These are phyloP conservation scores for Galeruca laticollis DNA, from an alignment of 2,888 invertebrate genomes.

Conservation along the genomic window DNA sequence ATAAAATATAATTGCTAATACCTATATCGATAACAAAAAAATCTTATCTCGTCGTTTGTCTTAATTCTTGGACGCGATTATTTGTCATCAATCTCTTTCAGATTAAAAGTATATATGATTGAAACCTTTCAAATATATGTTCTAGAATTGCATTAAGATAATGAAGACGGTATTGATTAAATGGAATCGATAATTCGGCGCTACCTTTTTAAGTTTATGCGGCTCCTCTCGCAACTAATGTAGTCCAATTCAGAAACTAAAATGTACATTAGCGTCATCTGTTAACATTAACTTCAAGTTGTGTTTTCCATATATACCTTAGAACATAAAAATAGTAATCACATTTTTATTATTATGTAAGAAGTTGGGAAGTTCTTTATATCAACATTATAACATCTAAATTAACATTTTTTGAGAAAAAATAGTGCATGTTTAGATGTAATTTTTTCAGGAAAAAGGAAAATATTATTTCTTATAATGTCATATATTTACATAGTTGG, in stretches of 20 bases:
- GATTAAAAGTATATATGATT: conserved; percentile 4
- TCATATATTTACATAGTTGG: too few relatives aligned
- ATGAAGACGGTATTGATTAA: conserved; percentile 10
- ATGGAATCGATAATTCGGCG: not conserved
- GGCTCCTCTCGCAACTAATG: too few relatives aligned
- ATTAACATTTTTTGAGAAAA: too few relatives aligned
- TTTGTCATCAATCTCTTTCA: not conserved
- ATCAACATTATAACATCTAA: too few relatives aligned
- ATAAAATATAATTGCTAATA: conserved; percentile 19
- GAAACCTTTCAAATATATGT: conserved; percentile 3
- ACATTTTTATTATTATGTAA: too few relatives aligned
- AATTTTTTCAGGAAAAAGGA: too few relatives aligned
- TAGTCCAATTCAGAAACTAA: too few relatives aligned
- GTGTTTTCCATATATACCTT: too few relatives aligned
- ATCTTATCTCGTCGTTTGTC: not conserved
- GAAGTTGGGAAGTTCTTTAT: too few relatives aligned
- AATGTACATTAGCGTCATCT: not conserved
- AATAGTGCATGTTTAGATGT: too few relatives aligned
- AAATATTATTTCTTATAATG: too few relatives aligned
- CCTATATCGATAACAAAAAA: conserved; percentile 7
- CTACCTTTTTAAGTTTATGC: not conserved
- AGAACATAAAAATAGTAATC: too few relatives aligned
- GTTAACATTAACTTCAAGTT: not conserved
- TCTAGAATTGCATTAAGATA: conserved; percentile 4
- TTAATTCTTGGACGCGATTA: not conserved